phyloP scores from a whole-genome alignment of 1,140 invertebrate genomes.

The Bilobella aurantiaca region DNA sequence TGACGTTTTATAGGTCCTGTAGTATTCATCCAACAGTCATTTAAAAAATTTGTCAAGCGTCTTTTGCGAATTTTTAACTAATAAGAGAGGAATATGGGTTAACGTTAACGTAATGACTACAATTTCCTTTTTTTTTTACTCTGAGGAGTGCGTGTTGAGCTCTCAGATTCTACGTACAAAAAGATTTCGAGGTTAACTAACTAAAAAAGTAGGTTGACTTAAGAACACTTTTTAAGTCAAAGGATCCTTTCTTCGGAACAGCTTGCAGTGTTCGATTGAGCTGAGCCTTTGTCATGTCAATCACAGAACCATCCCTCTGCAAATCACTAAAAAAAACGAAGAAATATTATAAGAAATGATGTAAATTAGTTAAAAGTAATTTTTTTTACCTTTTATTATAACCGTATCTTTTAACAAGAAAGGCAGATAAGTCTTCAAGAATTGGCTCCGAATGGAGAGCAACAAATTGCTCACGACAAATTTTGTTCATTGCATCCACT shows the following conservation, averaged over 20 bases:
- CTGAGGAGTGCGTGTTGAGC: background rate
- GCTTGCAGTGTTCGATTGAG: slow-evolving; percentile 51
- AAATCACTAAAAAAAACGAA: slow-evolving; percentile 44
- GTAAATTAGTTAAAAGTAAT: background rate
- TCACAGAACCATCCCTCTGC: slow-evolving; percentile 42
- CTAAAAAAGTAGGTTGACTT: slow-evolving; percentile 75
- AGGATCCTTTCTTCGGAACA: slow-evolving; percentile 60
- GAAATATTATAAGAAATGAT: too few species aligned
- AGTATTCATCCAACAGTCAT: too few species aligned
- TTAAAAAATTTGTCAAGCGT: too few species aligned
- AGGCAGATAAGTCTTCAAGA: slow-evolving; percentile 72
- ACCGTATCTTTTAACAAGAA: slow-evolving; percentile 57
- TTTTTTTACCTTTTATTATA: slow-evolving; percentile 47
- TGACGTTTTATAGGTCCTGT: too few species aligned
- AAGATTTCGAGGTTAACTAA: background rate
- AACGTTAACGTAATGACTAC: too few species aligned
- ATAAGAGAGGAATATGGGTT: too few species aligned
- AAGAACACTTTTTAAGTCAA: slow-evolving; percentile 62
- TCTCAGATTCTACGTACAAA: background rate
- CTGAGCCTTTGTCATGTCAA: slow-evolving; percentile 48
- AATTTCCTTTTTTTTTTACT: too few species aligned
- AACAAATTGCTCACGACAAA: slow-evolving; percentile 93
- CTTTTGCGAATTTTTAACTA: too few species aligned
- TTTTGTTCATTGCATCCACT: slow-evolving; percentile 82
- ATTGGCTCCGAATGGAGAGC: slow-evolving; percentile 85